Evolutionary conservation across 2,888 invertebrate species (phyloP), one percentile per base, ranked within the genome.

Genomic region (Eupithecia inturbata): DNA sequence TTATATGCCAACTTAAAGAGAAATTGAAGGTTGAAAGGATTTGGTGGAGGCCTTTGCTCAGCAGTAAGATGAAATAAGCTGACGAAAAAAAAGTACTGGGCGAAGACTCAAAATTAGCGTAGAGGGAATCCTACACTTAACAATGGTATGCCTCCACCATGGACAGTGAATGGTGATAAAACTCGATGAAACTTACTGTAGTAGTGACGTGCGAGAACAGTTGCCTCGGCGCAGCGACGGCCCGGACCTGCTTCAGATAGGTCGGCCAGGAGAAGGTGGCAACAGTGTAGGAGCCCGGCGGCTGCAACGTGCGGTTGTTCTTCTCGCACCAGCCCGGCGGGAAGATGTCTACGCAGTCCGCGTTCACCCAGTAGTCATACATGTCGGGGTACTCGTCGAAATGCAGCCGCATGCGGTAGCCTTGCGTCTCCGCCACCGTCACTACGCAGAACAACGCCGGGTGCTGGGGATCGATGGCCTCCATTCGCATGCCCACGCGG

Each of bases 351-450:
- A 96, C 95, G n/a, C 97, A 97, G 88, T 99, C 98, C 0, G 98
- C 97, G 89, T 99, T 98, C 53, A 97, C 96, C 99, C 99, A 99
- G 90, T 98, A 99, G 90, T 99, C 98, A 85, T 97, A 97, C 86
- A 96, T 96, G 74, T 97, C 97, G 0, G 97, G 96, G 88, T 97
- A 99, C 19, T 98, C 98, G 91, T 99, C 99, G 89, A 99, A 99
- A 89, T 98, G 98, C 69, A 99, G 92, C 78, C 98, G 96, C 84
- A 99, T 91, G 68, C 99, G 95, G 88, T 97, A 97, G 0, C 98
- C 98, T 85, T 95, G 95, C 77, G 97, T 96, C 88, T 98, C 97
- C 0, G 96, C 96, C 36, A 99, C 97, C 0, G 97, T 97, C 71
- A 98, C 96, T 33, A 98, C 98, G 88, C 98, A 98, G 88, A 98